Evolutionary conservation across 1,140 invertebrate species (phyloP).

Genomic region (Listronotus bonariensis): DNA sequence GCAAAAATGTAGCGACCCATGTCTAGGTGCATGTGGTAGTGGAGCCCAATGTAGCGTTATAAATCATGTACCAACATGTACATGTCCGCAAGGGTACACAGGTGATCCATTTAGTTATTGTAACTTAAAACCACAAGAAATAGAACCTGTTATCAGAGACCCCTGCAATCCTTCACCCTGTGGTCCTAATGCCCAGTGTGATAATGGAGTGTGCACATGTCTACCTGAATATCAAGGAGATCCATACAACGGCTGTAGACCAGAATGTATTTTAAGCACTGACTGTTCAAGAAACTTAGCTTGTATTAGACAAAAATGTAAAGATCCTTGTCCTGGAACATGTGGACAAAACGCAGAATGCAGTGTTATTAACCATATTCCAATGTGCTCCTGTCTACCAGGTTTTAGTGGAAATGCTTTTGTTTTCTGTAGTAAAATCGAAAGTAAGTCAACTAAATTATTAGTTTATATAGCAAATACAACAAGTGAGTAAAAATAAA

Average conservation of each 20-base stretch:
- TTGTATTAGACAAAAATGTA: constrained; percentile 72
- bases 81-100: constrained; percentile 68
- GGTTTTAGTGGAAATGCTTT: constrained; percentile 68
- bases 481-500: too few species aligned
- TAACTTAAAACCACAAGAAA: constrained; percentile 57
- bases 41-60: constrained; percentile 70
- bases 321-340: constrained; percentile 72
- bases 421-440: constrained; percentile 16
- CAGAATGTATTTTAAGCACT: constrained; percentile 79
- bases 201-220: constrained; percentile 78
- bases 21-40: constrained; percentile 71
- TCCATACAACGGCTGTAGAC: constrained; percentile 74
- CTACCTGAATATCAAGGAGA: constrained; percentile 79
- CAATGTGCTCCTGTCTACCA: constrained; percentile 69
- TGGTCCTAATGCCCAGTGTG: constrained; percentile 79
- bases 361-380: constrained; percentile 66
- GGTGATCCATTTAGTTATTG: constrained; percentile 77
- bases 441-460: too few species aligned
- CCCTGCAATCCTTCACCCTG: constrained; percentile 78
- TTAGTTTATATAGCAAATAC: too few species aligned
- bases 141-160: constrained; percentile 55
- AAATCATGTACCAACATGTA: constrained; percentile 72
- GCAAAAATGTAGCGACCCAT: constrained; percentile 72
- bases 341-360: constrained; percentile 74
- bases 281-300: constrained; percentile 73